phyloP scores from a whole-genome alignment of 92 coral and sea anemone species.

The Epizoanthus rinbou region DNA sequence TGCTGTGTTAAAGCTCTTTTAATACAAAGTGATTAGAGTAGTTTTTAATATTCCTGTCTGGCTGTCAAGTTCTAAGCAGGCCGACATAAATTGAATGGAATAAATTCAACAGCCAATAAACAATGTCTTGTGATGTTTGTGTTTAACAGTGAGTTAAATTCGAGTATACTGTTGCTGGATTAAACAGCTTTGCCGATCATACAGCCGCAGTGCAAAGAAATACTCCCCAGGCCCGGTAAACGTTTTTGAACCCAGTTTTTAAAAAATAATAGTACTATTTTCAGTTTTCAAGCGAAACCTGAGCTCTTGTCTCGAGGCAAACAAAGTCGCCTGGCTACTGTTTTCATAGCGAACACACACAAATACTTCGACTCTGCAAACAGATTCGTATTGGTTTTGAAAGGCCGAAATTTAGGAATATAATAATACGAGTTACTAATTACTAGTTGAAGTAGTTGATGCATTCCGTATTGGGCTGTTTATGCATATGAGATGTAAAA shows the following conservation, averaged over 20 bases:
- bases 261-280: neutral
- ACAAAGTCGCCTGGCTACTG: neutral
- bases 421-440: neutral
- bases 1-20: neutral
- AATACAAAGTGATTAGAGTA: conserved; percentile 7
- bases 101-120: conserved; percentile 4
- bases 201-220: conserved; percentile 1
- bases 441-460: neutral
- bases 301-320: neutral
- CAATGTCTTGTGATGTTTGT: conserved; percentile 16
- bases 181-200: conserved; percentile 32
- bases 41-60: neutral
- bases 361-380: neutral
- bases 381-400: neutral
- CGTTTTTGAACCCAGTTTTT: neutral
- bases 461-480: neutral
- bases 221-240: neutral
- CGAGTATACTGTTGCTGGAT: neutral
- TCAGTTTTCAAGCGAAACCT: too few species aligned
- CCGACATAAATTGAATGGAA: conserved; percentile 8
- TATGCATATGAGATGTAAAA: neutral
- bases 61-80: neutral
- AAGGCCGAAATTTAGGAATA: neutral
- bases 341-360: neutral
- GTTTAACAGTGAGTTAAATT: neutral